These are phyloP conservation scores for Tribolium castaneum DNA, from an alignment of 1,140 invertebrate genomes.

Conservation along the genomic window DNA sequence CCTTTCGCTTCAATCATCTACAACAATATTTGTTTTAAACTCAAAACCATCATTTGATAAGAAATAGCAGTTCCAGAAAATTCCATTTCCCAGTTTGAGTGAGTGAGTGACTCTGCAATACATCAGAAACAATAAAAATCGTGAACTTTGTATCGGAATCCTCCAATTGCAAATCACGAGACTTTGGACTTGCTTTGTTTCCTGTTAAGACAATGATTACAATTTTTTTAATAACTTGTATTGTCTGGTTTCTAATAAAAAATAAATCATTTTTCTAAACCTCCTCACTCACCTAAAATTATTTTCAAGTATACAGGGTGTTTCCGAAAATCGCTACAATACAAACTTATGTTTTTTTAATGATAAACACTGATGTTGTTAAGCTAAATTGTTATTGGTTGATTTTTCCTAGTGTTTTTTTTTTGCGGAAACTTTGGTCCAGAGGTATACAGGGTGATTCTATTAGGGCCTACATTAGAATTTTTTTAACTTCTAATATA, in stretches of 20 bases:
- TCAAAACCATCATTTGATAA: neutral
- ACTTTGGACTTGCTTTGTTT: slow-evolving; percentile 4
- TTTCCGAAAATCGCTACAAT: too few relatives aligned
- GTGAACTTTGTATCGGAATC: slow-evolving; percentile 8
- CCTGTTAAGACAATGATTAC: neutral
- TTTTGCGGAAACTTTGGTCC: too few relatives aligned
- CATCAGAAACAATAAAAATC: neutral
- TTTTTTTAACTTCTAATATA: too few relatives aligned
- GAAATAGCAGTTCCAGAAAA: neutral
- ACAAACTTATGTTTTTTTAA: too few relatives aligned
- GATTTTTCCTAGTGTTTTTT: too few relatives aligned
- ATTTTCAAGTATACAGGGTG: too few relatives aligned
- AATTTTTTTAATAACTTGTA: neutral
- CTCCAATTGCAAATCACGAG: slow-evolving; percentile 5
- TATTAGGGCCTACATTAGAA: too few relatives aligned
- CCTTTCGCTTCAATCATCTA: neutral
- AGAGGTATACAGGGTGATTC: too few relatives aligned
- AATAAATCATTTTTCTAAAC: too few relatives aligned
- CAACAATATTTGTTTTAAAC: neutral
- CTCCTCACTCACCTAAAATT: too few relatives aligned
- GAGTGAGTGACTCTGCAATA: neutral
- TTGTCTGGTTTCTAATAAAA: neutral
- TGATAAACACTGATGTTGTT: too few relatives aligned
- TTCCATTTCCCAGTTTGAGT: neutral
- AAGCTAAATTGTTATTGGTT: too few relatives aligned